A percentile compares a stretch with the other conserved stretches of the same genome.
phyloP scores from a whole-genome alignment of 2,797 vertebrate genomes.

The Synaphobranchus kaupii region DNA sequence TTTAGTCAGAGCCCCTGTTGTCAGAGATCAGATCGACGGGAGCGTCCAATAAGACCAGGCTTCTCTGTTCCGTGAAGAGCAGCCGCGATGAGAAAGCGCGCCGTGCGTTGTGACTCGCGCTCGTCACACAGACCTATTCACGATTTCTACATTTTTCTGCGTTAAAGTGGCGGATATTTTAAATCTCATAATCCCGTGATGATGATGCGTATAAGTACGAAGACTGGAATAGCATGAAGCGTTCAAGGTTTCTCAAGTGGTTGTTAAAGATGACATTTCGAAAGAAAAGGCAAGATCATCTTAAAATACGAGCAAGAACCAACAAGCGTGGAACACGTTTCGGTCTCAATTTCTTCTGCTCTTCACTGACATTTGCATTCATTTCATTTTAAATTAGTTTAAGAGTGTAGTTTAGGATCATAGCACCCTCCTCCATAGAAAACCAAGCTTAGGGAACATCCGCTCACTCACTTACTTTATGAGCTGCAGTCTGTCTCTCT shows the following conservation, averaged over 20 bases:
- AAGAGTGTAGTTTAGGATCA: background rate
- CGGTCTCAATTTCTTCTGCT: background rate
- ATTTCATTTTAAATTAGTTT: background rate
- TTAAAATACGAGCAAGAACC: background rate
- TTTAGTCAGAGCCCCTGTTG: background rate
- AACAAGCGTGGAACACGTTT: background rate
- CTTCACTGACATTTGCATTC: background rate
- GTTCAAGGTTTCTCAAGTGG: background rate
- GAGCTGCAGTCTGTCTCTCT: slow-evolving; percentile 17
- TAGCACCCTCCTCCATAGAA: background rate
- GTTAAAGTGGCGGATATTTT: background rate
- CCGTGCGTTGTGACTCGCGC: background rate
- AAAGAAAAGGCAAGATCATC: background rate
- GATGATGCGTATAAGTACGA: background rate
- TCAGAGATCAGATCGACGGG: background rate
- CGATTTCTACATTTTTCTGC: background rate
- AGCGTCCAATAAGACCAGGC: background rate
- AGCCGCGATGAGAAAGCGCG: background rate
- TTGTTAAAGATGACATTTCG: background rate
- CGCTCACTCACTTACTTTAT: slow-evolving; percentile 29
- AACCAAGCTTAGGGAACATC: slow-evolving; percentile 16
- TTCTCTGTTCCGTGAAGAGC: background rate
- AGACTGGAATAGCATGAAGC: background rate
- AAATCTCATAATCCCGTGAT: background rate
- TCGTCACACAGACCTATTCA: background rate